Conservation (phyloP, 2,888 invertebrate genomes). For the Herminia tarsipennalis region DNA sequence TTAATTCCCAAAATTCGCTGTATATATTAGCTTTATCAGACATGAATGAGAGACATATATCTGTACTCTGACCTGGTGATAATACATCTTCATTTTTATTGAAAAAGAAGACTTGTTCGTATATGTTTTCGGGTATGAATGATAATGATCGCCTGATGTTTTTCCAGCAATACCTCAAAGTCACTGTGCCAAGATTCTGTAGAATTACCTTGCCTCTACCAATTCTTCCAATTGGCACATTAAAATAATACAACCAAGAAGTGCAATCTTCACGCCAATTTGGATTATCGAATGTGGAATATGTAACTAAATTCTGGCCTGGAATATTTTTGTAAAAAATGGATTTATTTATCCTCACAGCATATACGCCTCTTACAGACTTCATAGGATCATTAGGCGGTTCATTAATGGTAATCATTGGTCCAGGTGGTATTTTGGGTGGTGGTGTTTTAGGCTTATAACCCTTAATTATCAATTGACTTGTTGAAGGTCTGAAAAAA, state of each 20-base stretch:
- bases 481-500: conserved; percentile 62
- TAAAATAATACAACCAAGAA: conserved; percentile 76
- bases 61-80: conserved; percentile 76
- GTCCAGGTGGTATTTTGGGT: conserved; percentile 54
- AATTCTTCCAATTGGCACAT: conserved; percentile 59
- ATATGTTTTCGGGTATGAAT: conserved; percentile 60
- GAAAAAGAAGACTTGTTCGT: conserved; percentile 82
- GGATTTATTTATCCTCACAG: conserved; percentile 71
- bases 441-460: conserved; percentile 58
- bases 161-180: conserved; percentile 81
- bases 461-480: conserved; percentile 64
- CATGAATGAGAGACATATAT: conserved; percentile 79
- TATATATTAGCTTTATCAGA: conserved; percentile 66
- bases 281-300: conserved; percentile 39
- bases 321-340: conserved; percentile 60
- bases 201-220: conserved; percentile 70
- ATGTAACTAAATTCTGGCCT: conserved; percentile 45
- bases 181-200: conserved; percentile 81
- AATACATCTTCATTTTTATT: conserved; percentile 84
- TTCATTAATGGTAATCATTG: conserved; percentile 49
- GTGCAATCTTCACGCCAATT: conserved; percentile 59
- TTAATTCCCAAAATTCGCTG: conserved; percentile 79
- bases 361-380: conserved; percentile 53
- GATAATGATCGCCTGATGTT: conserved; percentile 61
- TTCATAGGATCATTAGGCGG: conserved; percentile 21